Base-by-base conservation (phyloP, 1,140 invertebrate genomes). In the Chymomyza costata region DNA sequence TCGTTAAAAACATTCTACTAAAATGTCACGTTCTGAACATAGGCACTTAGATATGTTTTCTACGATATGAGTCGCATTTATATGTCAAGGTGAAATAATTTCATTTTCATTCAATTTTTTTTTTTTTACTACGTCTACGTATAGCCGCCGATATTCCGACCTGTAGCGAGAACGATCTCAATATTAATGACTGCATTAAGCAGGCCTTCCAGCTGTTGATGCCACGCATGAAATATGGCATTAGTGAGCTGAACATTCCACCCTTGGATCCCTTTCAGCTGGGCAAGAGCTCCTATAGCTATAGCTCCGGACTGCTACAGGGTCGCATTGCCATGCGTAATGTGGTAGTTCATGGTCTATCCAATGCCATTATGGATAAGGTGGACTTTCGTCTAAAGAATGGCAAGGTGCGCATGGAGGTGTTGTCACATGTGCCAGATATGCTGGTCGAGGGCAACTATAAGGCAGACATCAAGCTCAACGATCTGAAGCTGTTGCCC, bases 401-500 rank as follows among this genome's bases (percentile, higher is more conserved):
- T 35, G 51, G 67, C n/a, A 55, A 48, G 1, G 49, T 83, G 1
- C 56, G 58, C 1, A 45, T 83, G 40, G 65, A 68, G 41, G 34
- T 82, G 28, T 30, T 54, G 6, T 50, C 64, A 11, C 59, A 63
- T 31, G 38, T 82, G 16, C 84, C 84, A 3, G 53, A 65, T 25
- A 55, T 85, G 51, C 51, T 64, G 21, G 60, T 69, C 1, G 82
- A 84, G 43, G 84, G 84, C 25, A 30, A 46, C 28, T 86, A 86
- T 48, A 83, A 83, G 44, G 84, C 82, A 15, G 74, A 85, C 48
- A 65, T 85, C 1, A 73, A 66, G 18, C 51, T 86, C 5, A 85
- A 84, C 40, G 67, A 83, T 19, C 51, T 85, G 15, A 84, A 82
- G 51, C 65, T 86, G n/a, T 73, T 65, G n/a, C 81, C 84, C 18